phyloP scores from a whole-genome alignment of 2,113 vertebrate genomes.

The Colinus virginianus region DNA sequence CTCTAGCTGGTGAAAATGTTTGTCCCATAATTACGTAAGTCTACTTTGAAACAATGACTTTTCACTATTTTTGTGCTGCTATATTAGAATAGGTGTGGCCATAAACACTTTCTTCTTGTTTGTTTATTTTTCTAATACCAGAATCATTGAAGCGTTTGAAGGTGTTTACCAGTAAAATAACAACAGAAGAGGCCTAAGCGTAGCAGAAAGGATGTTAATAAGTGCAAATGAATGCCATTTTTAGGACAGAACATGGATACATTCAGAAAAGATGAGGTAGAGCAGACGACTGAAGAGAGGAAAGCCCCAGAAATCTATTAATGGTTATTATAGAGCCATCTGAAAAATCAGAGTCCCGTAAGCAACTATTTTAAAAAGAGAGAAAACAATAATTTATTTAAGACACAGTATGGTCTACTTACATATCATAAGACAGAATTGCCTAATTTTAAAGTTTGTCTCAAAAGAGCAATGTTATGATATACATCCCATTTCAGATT shows the following conservation, averaged over 20 bases:
- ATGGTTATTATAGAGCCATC: constrained; percentile 49
- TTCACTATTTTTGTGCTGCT: background rate
- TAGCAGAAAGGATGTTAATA: constrained; percentile 69
- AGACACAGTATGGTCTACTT: constrained; percentile 80
- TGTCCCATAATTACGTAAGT: background rate
- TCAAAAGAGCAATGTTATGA: constrained; percentile 76
- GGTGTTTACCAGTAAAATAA: constrained; percentile 6
- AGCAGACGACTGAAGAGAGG: constrained; percentile 54
- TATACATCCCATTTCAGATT: constrained; percentile 77
- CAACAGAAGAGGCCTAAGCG: constrained; percentile 25
- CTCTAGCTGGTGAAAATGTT: background rate
- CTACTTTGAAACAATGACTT: background rate
- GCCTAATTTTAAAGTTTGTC: constrained; percentile 76
- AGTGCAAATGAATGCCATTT: constrained; percentile 71
- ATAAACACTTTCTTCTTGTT: background rate
- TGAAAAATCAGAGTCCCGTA: constrained; percentile 74
- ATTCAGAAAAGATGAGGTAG: constrained; percentile 59
- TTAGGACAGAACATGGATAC: constrained; percentile 71
- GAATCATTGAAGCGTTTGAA: constrained; percentile 20
- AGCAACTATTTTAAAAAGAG: constrained; percentile 75
- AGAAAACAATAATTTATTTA: constrained; percentile 79
- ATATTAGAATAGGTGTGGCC: background rate
- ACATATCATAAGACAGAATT: constrained; percentile 78
- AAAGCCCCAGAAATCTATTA: background rate
- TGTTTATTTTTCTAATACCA: background rate